Conservation (phyloP, 2,888 invertebrate genomes). For the Amphipoea oculea region DNA sequence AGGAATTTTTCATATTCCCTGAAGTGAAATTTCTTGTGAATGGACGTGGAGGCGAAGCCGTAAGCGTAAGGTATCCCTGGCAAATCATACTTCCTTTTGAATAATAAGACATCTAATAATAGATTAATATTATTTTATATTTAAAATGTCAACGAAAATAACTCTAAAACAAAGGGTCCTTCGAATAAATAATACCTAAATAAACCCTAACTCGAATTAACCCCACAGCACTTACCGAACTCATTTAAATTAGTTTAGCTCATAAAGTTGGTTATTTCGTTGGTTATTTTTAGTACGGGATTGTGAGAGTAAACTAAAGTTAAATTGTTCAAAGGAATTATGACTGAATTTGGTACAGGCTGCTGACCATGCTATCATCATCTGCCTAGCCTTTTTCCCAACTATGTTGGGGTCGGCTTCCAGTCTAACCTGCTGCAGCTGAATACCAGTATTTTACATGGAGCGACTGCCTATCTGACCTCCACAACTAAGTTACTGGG, state of each 20-base stretch:
- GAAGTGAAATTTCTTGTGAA: neutral
- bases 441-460: no score
- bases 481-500: no score
- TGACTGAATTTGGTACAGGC: neutral
- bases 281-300: constrained; percentile 19
- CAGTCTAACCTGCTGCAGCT: no score
- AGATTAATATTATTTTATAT: neutral
- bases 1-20: neutral
- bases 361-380: neutral
- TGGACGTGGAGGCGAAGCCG: neutral
- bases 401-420: no score
- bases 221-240: constrained; percentile 9
- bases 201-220: constrained; percentile 13
- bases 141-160: constrained; percentile 15
- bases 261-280: constrained; percentile 25
- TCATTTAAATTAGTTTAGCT: constrained; percentile 25
- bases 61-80: neutral
- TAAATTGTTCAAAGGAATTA: neutral
- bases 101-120: neutral
- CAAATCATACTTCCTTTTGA: constrained; percentile 1
- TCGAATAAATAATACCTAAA: constrained; percentile 18
- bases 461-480: no score
- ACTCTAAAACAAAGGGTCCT: constrained; percentile 23
- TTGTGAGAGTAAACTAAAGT: neutral
- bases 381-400: no score